These are phyloP conservation scores for Aphodius granarius DNA, from an alignment of 2,888 invertebrate species.

Conservation along the genomic window DNA sequence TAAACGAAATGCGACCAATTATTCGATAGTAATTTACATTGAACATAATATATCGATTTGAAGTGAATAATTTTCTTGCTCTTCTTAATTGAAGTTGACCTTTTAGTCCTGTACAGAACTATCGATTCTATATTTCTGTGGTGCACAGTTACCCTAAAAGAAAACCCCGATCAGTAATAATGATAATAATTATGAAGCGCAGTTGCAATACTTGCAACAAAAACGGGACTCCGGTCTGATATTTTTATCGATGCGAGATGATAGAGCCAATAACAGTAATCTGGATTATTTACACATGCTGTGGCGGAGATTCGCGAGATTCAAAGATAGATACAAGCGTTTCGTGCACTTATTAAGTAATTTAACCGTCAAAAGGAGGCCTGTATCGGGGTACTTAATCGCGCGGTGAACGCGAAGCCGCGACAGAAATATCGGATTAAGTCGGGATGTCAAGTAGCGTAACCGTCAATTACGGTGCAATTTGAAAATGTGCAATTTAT, in stretches of 20 bases:
- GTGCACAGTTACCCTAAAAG: too few relatives aligned
- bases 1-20: too few relatives aligned
- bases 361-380: conserved; percentile 13
- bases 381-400: background rate
- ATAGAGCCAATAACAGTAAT: conserved; percentile 8
- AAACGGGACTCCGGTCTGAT: background rate
- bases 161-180: background rate
- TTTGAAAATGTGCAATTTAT: background rate
- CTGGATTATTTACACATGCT: conserved; percentile 1
- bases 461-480: background rate
- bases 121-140: too few relatives aligned
- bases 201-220: background rate
- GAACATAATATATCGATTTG: too few relatives aligned
- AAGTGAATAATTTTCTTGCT: too few relatives aligned
- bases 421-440: background rate
- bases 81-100: too few relatives aligned
- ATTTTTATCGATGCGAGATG: background rate
- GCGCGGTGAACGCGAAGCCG: conserved; percentile 1
- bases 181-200: background rate
- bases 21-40: too few relatives aligned
- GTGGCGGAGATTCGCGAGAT: conserved; percentile 1
- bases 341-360: conserved; percentile 10
- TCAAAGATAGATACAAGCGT: background rate
- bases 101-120: too few relatives aligned
- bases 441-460: background rate